A percentile compares a stretch with the other conserved stretches of the same genome.
Evolutionary conservation across 1,140 invertebrate genomes (phyloP).

Genomic region (honey bee (Apis mellifera)): Amel_HAv3.1 CM009931.2:25197001-25197500

Average conservation of each 20-base stretch:
- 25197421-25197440: too few species aligned
- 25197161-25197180: constrained; percentile 11
- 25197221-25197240: not conserved
- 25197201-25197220: not conserved
- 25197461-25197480: too few species aligned
- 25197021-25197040: not conserved
- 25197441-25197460: too few species aligned
- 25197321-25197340: not conserved
- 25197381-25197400: too few species aligned
- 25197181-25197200: not conserved
- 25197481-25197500: not conserved
- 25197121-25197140: constrained; percentile 27
- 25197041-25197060: not conserved
- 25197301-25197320: not conserved
- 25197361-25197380: too few species aligned
- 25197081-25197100: not conserved
- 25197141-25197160: constrained; percentile 46
- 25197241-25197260: constrained; percentile 10
- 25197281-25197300: not conserved
- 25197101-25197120: constrained; percentile 41
- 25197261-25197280: not conserved
- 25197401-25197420: too few species aligned
- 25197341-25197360: too few species aligned
- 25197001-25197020: not conserved
- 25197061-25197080: too few species aligned